Conservation (phyloP, 2,113 vertebrate genomes). For the Eonycteris spelaea region DNA sequence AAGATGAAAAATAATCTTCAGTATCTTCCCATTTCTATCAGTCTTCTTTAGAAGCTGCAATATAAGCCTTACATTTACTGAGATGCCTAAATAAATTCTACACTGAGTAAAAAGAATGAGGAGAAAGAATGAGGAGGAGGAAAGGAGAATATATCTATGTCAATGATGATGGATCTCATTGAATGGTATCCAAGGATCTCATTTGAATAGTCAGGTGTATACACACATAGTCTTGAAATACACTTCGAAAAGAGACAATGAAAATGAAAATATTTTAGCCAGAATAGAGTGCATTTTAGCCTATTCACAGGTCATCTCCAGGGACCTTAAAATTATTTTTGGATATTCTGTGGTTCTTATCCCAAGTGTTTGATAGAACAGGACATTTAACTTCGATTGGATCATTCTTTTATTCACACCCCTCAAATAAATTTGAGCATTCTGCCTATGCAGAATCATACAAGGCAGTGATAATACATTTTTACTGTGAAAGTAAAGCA, state of each 20-base stretch:
- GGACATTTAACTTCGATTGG: neutral
- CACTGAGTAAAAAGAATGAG: neutral
- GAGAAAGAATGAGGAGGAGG: neutral
- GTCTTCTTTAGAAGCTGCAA: neutral
- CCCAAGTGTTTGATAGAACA: neutral
- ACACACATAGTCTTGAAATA: neutral
- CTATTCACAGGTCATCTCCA: neutral
- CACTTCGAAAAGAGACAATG: neutral
- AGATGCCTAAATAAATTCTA: neutral
- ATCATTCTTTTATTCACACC: neutral
- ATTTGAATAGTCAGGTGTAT: neutral
- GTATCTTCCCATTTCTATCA: neutral
- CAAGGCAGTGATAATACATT: neutral
- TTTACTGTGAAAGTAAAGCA: neutral
- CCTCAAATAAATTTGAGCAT: neutral
- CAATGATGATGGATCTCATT: neutral
- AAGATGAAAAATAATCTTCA: neutral
- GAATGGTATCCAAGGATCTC: neutral
- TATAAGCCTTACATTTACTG: neutral
- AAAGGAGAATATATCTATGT: neutral
- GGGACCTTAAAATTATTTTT: neutral
- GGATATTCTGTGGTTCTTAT: neutral
- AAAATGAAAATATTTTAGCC: neutral
- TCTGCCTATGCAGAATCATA: neutral
- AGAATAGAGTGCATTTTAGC: neutral